phyloP scores from a whole-genome alignment of 2,797 vertebrate species.

The Pantherophis vulpinus region DNA sequence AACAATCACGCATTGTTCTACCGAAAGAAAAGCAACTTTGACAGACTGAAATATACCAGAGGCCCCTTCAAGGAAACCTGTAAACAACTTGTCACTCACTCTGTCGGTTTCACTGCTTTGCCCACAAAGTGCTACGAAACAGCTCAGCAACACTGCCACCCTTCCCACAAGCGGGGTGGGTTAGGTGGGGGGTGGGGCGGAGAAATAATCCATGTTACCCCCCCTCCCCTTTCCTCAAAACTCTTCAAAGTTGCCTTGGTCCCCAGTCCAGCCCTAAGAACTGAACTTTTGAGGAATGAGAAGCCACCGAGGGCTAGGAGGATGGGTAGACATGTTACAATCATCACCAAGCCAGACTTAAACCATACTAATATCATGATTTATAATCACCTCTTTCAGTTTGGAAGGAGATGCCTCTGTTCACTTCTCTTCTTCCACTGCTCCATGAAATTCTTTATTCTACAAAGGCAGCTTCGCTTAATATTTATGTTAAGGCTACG shows the following conservation, averaged over 20 bases:
- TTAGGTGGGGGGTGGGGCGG: rapidly evolving
- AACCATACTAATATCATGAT: not conserved
- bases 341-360: not conserved
- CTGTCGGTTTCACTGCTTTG: slow-evolving; percentile 75
- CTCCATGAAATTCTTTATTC: slow-evolving; percentile 24
- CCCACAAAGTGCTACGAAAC: slow-evolving; percentile 72
- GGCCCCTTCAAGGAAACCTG: slow-evolving; percentile 83
- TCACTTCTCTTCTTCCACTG: rapidly evolving
- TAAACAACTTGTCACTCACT: slow-evolving; percentile 87
- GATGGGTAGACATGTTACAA: not conserved
- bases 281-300: slow-evolving; percentile 58
- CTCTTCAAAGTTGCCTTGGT: slow-evolving; percentile 65
- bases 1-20: slow-evolving; percentile 93
- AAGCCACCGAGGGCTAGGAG: slow-evolving; percentile 65
- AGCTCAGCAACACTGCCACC: slow-evolving; percentile 70
- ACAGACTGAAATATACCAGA: slow-evolving; percentile 95
- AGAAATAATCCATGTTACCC: not conserved
- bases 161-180: not conserved
- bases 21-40: slow-evolving; percentile 87
- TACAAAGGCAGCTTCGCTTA: not conserved
- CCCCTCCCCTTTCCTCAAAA: not conserved
- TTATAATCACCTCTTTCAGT: slow-evolving; percentile 40
- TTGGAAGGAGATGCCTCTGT: not conserved
- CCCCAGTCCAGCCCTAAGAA: slow-evolving; percentile 65
- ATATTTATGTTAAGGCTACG: not conserved